A percentile compares a stretch with the other conserved stretches of the same genome.
These are phyloP conservation scores for Acrossocheilus wenchowensis DNA, from an alignment of 2,797 vertebrate genomes.

Conservation along the genomic window DNA sequence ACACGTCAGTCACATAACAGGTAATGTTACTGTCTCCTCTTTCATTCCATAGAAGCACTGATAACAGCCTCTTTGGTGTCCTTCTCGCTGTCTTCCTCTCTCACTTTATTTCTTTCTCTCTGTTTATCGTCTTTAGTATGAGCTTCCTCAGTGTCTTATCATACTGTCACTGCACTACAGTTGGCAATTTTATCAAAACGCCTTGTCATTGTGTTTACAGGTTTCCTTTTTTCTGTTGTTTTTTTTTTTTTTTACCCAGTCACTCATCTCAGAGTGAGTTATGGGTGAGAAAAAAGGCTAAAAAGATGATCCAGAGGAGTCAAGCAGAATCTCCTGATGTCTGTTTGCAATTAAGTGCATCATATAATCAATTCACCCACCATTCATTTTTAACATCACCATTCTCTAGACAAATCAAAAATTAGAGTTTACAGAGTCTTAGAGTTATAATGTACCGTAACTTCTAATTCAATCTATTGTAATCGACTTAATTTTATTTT, in stretches of 20 bases:
- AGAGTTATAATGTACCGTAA: conserved; percentile 3
- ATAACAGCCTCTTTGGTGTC: conserved; percentile 32
- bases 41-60: conserved; percentile 51
- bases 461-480: background rate
- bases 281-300: conserved; percentile 12
- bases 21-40: conserved; percentile 75
- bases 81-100: conserved; percentile 9
- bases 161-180: conserved; percentile 29
- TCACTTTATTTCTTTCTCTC: conserved; percentile 3
- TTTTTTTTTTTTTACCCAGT: background rate
- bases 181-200: background rate
- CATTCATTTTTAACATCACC: conserved; percentile 31
- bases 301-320: background rate
- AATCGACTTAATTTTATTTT: conserved; percentile 40
- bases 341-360: conserved; percentile 9
- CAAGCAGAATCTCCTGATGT: background rate
- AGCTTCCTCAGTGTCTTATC: conserved; percentile 54
- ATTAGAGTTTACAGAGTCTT: background rate
- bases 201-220: conserved; percentile 57
- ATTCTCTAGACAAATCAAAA: background rate
- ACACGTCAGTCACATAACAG: conserved; percentile 84
- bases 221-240: conserved; percentile 25
- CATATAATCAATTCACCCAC: background rate
- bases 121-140: conserved; percentile 42
- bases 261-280: conserved; percentile 34